Percentiles rank a stretch among this genome's conserved stretches.
These are phyloP conservation scores for Hyposoter didymator DNA, from an alignment of 2,888 invertebrate genomes.

Conservation along the genomic window DNA sequence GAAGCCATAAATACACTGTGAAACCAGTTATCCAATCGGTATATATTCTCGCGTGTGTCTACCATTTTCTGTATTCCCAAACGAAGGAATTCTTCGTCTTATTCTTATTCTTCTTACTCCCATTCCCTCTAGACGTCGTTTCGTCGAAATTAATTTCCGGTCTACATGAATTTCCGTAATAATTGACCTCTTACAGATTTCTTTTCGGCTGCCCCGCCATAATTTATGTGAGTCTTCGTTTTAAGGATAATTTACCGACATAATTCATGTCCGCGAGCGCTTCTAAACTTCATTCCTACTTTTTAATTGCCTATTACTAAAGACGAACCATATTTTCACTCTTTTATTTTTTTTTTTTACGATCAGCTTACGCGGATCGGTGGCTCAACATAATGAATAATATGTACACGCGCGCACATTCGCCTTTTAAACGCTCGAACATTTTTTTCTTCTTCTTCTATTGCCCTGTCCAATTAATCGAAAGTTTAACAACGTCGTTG, in stretches of 20 bases:
- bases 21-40: constrained; percentile 40
- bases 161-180: constrained; percentile 33
- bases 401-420: background rate
- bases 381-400: background rate
- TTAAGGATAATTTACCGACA: constrained; percentile 30
- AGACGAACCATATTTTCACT: background rate
- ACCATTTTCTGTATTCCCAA: background rate
- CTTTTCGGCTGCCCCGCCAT: constrained; percentile 6
- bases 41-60: constrained; percentile 48
- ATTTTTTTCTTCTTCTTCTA: no score
- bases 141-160: constrained; percentile 58
- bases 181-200: constrained; percentile 48
- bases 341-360: background rate
- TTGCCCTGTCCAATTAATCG: background rate
- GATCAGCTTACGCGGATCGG: constrained; percentile 1
- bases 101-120: constrained; percentile 3
- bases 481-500: background rate
- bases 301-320: constrained; percentile 39
- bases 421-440: background rate
- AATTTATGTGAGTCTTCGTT: constrained; percentile 28
- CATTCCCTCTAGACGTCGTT: constrained; percentile 39
- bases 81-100: constrained; percentile 30
- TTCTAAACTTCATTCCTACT: constrained; percentile 13
- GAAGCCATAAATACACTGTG: constrained; percentile 40
- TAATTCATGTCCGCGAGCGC: constrained; percentile 7